A percentile compares a stretch with the other conserved stretches of the same genome.
phyloP scores from a whole-genome alignment of 2,797 vertebrate genomes.

The Protosalanx chinensis region DNA sequence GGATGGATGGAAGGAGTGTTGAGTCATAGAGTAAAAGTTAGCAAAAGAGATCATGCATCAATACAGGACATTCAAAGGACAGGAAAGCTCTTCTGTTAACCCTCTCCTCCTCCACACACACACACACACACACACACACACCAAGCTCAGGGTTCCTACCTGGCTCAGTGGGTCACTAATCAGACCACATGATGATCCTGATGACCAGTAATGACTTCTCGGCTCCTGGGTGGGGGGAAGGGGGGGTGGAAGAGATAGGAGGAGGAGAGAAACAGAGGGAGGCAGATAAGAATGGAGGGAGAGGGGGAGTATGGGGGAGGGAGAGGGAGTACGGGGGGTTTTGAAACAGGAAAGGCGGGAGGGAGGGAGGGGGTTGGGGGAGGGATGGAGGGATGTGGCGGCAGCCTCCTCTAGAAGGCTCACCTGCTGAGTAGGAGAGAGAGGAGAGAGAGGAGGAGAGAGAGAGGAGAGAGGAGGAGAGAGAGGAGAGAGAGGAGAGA shows the following conservation, averaged over 20 bases:
- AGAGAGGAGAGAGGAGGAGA: too few relatives aligned
- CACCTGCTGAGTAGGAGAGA: too few relatives aligned
- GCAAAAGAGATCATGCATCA: not conserved
- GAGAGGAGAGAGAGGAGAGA: too few relatives aligned
- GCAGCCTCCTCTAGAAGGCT: too few relatives aligned
- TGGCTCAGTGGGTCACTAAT: conserved; percentile 12
- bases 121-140: too few relatives aligned
- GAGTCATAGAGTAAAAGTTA: conserved; percentile 21
- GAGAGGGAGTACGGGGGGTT: not conserved
- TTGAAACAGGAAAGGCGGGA: too few relatives aligned
- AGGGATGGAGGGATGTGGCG: not conserved
- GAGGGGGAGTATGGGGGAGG: too few relatives aligned
- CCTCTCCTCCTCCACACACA: not conserved
- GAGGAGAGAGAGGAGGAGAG: too few relatives aligned
- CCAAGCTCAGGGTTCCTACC: conserved; percentile 4
- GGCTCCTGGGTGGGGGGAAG: not conserved
- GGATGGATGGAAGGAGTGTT: conserved; percentile 58
- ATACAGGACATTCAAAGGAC: conserved; percentile 6
- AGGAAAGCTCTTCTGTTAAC: not conserved
- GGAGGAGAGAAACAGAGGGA: not conserved
- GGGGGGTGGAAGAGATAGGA: not conserved
- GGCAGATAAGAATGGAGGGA: not conserved
- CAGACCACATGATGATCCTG: conserved; percentile 17
- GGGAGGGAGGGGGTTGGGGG: too few relatives aligned
- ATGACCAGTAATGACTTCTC: too few relatives aligned